These are phyloP conservation scores for Chloroclystis v-ata DNA, from an alignment of 2,888 invertebrate species.

Conservation along the genomic window DNA sequence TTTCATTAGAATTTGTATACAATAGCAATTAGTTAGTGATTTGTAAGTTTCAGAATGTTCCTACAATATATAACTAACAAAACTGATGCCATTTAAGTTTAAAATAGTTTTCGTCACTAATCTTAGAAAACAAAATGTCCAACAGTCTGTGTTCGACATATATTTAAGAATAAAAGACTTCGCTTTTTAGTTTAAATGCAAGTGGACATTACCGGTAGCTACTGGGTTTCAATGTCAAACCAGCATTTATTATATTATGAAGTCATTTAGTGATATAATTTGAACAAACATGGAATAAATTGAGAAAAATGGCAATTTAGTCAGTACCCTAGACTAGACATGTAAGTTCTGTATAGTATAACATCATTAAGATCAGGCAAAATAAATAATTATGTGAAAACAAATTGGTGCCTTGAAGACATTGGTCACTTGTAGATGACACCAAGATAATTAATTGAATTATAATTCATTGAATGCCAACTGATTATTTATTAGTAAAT, in stretches of 20 bases:
- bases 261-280: constrained; percentile 27
- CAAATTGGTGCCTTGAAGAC: constrained; percentile 19
- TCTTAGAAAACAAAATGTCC: constrained; percentile 43
- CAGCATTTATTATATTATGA: constrained; percentile 39
- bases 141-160: constrained; percentile 51
- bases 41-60: constrained; percentile 62
- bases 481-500: constrained; percentile 21
- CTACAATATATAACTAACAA: constrained; percentile 60
- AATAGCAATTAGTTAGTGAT: constrained; percentile 38
- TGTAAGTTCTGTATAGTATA: not conserved
- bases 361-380: not conserved
- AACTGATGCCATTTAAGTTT: constrained; percentile 64
- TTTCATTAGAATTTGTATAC: constrained; percentile 22
- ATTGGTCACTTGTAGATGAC: constrained; percentile 5
- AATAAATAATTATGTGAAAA: not conserved
- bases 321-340: not conserved
- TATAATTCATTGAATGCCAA: constrained; percentile 16
- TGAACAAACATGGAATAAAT: constrained; percentile 31
- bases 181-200: constrained; percentile 3
- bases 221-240: constrained; percentile 36
- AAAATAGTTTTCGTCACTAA: constrained; percentile 36
- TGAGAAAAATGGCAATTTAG: not conserved
- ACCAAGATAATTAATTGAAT: constrained; percentile 1
- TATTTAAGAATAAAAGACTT: constrained; percentile 29
- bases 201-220: constrained; percentile 36